These are phyloP conservation scores for Drosophila bocqueti DNA, from an alignment of 1,140 invertebrate genomes.

Conservation along the genomic window DNA sequence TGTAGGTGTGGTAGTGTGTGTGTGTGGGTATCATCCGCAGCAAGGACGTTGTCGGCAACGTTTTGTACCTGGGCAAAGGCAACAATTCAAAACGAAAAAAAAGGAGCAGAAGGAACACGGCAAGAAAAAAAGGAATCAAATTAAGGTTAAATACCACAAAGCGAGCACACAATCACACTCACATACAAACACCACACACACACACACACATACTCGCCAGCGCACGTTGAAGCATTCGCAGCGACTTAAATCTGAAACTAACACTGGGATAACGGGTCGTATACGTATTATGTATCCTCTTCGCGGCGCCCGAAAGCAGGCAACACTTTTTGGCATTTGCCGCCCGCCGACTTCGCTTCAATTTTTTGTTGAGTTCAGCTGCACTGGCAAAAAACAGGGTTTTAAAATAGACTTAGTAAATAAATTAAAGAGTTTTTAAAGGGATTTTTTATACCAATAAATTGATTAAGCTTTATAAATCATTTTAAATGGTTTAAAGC, in stretches of 20 bases:
- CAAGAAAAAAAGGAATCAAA: constrained; percentile 72
- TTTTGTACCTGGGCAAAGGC: constrained; percentile 63
- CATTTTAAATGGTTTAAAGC: too few species aligned
- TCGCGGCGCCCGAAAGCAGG: constrained; percentile 74
- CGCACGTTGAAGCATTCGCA: constrained; percentile 24
- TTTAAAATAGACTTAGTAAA: background rate
- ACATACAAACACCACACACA: constrained; percentile 8
- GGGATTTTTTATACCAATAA: background rate
- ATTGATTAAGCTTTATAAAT: too few species aligned
- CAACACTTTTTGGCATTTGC: constrained; percentile 80
- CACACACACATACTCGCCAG: constrained; percentile 9
- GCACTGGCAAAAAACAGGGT: background rate
- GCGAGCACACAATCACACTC: constrained; percentile 46
- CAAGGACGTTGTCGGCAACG: constrained; percentile 68
- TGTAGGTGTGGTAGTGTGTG: constrained; percentile 7
- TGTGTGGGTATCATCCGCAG: constrained; percentile 40
- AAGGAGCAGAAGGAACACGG: constrained; percentile 17
- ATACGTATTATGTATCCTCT: constrained; percentile 46
- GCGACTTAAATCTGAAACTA: constrained; percentile 63
- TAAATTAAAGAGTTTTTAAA: too few species aligned
- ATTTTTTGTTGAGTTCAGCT: constrained; percentile 28
- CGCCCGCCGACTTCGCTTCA: constrained; percentile 44
- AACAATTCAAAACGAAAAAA: constrained; percentile 7
- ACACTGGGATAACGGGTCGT: constrained; percentile 25
- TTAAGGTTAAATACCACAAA: constrained; percentile 84